Evolutionary conservation across 1,140 invertebrate genomes (phyloP).

Genomic region (Lordiphosa clarofinis): DNA sequence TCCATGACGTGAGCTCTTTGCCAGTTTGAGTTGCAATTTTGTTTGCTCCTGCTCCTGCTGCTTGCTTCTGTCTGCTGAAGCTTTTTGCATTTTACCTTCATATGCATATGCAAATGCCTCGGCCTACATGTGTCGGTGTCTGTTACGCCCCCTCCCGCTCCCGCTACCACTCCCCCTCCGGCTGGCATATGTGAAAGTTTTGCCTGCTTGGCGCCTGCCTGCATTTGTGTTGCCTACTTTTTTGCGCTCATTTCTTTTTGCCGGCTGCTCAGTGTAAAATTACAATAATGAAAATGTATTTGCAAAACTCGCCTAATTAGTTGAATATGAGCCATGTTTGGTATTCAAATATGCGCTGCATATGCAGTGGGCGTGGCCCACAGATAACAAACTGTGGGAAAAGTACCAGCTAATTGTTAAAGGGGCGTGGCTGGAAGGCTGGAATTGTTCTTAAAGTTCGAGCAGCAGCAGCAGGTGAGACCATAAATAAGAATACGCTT

Average conservation of each 20-base stretch:
- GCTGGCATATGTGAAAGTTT: conserved; percentile 48
- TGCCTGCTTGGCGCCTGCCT: conserved; percentile 52
- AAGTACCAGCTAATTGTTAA: conserved; percentile 13
- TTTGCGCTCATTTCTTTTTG: conserved; percentile 34
- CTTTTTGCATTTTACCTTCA: conserved; percentile 64
- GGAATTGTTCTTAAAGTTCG: background rate
- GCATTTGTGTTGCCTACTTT: conserved; percentile 19
- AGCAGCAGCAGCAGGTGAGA: conserved; percentile 54
- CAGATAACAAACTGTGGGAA: conserved; percentile 31
- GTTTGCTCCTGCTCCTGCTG: background rate
- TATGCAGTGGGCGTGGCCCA: conserved; percentile 46
- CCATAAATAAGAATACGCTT: conserved; percentile 37
- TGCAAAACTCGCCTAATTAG: conserved; percentile 74
- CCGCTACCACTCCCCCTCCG: no score
- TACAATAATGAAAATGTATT: conserved; percentile 79
- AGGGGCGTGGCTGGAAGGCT: background rate
- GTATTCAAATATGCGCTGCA: conserved; percentile 73
- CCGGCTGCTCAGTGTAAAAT: conserved; percentile 46
- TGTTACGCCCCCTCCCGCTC: conserved; percentile 25
- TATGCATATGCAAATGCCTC: conserved; percentile 71
- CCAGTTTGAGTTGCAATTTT: conserved; percentile 34
- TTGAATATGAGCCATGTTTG: conserved; percentile 74
- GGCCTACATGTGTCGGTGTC: conserved; percentile 70
- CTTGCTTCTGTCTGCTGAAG: conserved; percentile 24
- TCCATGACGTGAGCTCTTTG: conserved; percentile 48